Evolutionary conservation across 2,888 invertebrate genomes (phyloP).

Genomic region (Apotomis betuletana): DNA sequence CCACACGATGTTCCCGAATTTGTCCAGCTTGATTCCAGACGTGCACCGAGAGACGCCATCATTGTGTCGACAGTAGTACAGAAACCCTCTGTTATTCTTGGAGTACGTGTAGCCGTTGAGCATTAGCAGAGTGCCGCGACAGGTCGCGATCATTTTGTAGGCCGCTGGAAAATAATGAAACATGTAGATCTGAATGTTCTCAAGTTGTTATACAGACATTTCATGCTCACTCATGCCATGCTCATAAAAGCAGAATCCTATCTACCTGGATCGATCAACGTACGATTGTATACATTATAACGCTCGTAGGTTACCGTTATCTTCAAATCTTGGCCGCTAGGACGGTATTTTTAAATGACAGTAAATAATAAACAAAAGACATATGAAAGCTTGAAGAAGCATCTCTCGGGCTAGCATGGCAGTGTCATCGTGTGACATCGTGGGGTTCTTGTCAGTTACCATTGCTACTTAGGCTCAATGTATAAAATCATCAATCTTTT

Average conservation of each 20-base stretch:
- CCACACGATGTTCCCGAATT: slow-evolving; percentile 23
- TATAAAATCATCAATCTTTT: too few relatives aligned
- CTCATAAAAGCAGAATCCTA: background rate
- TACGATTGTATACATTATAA: too few relatives aligned
- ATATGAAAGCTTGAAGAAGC: too few relatives aligned
- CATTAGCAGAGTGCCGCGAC: slow-evolving; percentile 38
- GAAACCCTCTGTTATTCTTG: slow-evolving; percentile 25
- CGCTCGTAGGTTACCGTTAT: too few relatives aligned
- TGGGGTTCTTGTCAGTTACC: too few relatives aligned
- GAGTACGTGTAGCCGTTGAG: slow-evolving; percentile 38
- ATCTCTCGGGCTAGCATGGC: too few relatives aligned
- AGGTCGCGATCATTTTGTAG: slow-evolving; percentile 37
- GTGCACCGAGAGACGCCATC: slow-evolving; percentile 33
- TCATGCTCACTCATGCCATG: slow-evolving; percentile 7
- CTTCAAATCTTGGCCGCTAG: too few relatives aligned
- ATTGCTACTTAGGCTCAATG: too few relatives aligned
- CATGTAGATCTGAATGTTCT: background rate
- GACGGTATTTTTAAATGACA: too few relatives aligned
- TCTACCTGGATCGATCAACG: too few relatives aligned
- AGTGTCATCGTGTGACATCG: too few relatives aligned
- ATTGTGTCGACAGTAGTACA: slow-evolving; percentile 31
- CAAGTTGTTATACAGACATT: background rate
- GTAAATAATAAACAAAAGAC: too few relatives aligned
- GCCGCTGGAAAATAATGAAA: slow-evolving; percentile 10
- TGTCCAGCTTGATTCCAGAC: slow-evolving; percentile 33